These are phyloP conservation scores for Progne subis DNA, from an alignment of 2,113 vertebrate genomes.

Conservation along the genomic window DNA sequence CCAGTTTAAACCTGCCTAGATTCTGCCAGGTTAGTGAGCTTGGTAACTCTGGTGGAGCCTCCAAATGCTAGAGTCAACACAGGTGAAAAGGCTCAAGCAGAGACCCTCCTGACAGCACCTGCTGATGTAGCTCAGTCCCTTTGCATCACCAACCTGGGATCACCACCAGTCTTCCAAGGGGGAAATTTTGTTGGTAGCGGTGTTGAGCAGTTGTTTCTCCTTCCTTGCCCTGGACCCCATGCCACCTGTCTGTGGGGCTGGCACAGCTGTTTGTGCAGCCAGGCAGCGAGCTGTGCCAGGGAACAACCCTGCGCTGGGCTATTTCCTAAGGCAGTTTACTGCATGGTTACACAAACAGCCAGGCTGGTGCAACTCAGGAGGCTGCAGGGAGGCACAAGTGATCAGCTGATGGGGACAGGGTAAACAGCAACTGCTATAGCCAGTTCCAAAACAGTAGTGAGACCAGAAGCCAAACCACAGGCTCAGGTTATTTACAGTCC, in stretches of 20 bases:
- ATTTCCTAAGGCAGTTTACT: neutral
- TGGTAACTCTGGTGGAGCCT: neutral
- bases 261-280: neutral
- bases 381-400: neutral
- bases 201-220: neutral
- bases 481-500: neutral
- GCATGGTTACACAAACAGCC: neutral
- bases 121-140: neutral
- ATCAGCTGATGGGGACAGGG: neutral
- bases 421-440: neutral
- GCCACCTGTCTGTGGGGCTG: neutral
- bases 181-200: neutral
- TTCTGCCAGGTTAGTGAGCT: neutral
- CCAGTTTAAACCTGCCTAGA: neutral
- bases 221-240: accelerated
- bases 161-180: neutral
- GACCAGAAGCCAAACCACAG: neutral
- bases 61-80: neutral
- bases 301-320: neutral
- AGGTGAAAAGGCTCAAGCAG: neutral
- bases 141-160: neutral
- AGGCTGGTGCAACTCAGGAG: neutral
- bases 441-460: neutral
- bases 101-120: neutral
- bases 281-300: accelerated